These are phyloP conservation scores for Myripristis murdjan DNA, from an alignment of 2,797 vertebrate species.

Conservation along the genomic window DNA sequence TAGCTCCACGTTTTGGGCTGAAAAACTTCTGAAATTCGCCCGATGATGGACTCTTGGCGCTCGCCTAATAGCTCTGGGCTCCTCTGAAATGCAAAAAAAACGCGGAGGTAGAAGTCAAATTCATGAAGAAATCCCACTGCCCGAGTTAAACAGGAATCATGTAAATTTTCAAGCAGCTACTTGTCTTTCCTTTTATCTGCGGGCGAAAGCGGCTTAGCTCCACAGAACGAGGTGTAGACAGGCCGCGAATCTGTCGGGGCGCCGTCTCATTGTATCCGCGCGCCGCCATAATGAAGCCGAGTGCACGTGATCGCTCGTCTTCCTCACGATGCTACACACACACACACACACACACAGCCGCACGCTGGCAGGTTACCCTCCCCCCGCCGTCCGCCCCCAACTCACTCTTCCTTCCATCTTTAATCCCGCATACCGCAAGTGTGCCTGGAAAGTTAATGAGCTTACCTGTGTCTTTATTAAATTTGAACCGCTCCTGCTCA, in stretches of 20 bases:
- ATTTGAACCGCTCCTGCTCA: slow-evolving; percentile 59
- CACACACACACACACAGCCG: slow-evolving; percentile 8
- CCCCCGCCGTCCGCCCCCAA: slow-evolving; percentile 11
- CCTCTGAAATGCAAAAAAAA: neutral
- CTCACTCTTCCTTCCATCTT: slow-evolving; percentile 31
- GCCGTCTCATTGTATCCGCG: slow-evolving; percentile 19
- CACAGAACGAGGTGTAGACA: slow-evolving; percentile 41
- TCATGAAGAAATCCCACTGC: slow-evolving; percentile 25
- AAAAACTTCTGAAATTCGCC: neutral
- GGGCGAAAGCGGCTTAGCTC: slow-evolving; percentile 59
- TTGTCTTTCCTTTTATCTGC: slow-evolving; percentile 48
- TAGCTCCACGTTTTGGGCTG: neutral
- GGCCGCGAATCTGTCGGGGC: slow-evolving; percentile 11
- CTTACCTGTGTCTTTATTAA: slow-evolving; percentile 78
- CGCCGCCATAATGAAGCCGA: slow-evolving; percentile 43
- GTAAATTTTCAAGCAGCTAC: slow-evolving; percentile 35
- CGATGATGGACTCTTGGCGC: neutral
- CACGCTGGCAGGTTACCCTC: neutral
- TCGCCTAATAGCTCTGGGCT: neutral
- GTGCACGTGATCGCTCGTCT: slow-evolving; percentile 36
- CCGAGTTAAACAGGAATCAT: slow-evolving; percentile 24
- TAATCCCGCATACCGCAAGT: slow-evolving; percentile 63
- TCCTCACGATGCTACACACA: slow-evolving; percentile 49
- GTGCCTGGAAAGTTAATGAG: slow-evolving; percentile 71
- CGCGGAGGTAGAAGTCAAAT: slow-evolving; percentile 20